Evolutionary conservation across 1,140 invertebrate species (phyloP).

Genomic region (Schmidtea mediterranea): DNA sequence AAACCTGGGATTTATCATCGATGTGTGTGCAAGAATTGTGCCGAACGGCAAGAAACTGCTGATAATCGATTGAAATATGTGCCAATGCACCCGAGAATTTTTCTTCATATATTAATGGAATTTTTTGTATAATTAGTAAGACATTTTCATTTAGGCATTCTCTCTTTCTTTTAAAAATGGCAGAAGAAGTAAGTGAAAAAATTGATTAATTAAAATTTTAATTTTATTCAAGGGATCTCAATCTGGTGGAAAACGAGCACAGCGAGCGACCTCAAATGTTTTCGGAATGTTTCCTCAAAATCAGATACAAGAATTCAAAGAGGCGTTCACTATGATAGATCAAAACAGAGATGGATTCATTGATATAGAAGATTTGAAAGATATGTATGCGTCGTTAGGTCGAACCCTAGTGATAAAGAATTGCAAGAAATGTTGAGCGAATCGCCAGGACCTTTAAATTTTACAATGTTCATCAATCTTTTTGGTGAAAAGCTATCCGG

Average conservation of each 20-base stretch:
- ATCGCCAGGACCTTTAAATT: constrained; percentile 68
- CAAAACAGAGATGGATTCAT: constrained; percentile 90
- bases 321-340: constrained; percentile 94
- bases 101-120: too few species aligned
- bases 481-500: constrained; percentile 39
- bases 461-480: constrained; percentile 65
- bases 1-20: too few species aligned
- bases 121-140: too few species aligned
- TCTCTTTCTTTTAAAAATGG: too few species aligned
- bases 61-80: too few species aligned
- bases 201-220: too few species aligned
- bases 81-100: too few species aligned
- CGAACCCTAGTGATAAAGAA: constrained; percentile 55
- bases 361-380: constrained; percentile 70
- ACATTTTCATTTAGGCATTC: too few species aligned
- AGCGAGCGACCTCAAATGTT: constrained; percentile 4
- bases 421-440: constrained; percentile 64
- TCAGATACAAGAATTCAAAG: constrained; percentile 80
- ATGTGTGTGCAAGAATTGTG: too few species aligned
- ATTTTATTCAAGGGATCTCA: too few species aligned
- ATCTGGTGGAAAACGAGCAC: constrained; percentile 2
- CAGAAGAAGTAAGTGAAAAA: too few species aligned
- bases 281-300: constrained; percentile 44
- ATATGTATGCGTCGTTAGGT: constrained; percentile 75
- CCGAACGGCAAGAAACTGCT: too few species aligned